A percentile compares a stretch with the other conserved stretches of the same genome.
phyloP scores from a whole-genome alignment of 1,140 invertebrate species.

The Periplaneta americana region DNA sequence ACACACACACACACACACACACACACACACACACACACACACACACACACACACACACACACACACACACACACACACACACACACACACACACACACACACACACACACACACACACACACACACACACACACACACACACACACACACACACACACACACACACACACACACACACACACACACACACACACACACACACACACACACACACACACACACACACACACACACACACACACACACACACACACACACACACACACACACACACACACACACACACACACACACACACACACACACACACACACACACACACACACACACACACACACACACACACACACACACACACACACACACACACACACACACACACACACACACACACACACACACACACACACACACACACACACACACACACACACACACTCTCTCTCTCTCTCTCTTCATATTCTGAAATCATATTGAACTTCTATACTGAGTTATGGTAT shows the following conservation, averaged over 20 bases:
- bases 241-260: conserved; percentile 11
- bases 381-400: no score
- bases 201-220: conserved; percentile 11
- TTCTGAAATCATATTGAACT: no score
- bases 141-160: conserved; percentile 11
- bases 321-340: no score
- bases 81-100: conserved; percentile 9
- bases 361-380: no score
- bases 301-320: no score
- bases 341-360: no score
- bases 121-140: conserved; percentile 8
- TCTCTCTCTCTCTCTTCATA: no score
- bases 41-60: conserved; percentile 18
- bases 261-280: no score
- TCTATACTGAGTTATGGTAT: no score
- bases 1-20: conserved; percentile 19
- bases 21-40: conserved; percentile 20
- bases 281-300: no score
- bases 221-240: conserved; percentile 11
- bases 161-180: conserved; percentile 11
- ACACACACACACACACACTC: no score
- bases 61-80: conserved; percentile 17
- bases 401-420: no score
- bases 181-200: conserved; percentile 11
- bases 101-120: conserved; percentile 18